Percentiles rank a stretch among this genome's conserved stretches.
Evolutionary conservation across 2,113 vertebrate species (phyloP).

Genomic region (Lophochroa leadbeateri): DNA sequence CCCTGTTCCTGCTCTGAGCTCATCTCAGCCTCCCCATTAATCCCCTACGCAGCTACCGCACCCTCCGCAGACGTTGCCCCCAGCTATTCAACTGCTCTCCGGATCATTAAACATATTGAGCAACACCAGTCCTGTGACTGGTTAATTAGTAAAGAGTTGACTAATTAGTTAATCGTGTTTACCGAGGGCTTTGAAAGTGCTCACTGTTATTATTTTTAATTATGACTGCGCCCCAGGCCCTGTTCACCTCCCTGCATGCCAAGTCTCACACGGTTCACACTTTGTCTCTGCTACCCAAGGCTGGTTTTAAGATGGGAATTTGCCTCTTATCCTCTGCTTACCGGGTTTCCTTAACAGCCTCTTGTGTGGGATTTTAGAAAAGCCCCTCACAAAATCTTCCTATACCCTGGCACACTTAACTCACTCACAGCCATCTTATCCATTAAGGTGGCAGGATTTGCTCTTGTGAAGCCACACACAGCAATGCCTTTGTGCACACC

Average conservation of each 20-base stretch:
- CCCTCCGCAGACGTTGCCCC: not conserved
- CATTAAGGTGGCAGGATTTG: not conserved
- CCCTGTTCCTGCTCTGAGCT: not conserved
- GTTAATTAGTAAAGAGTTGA: constrained; percentile 66
- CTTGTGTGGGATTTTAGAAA: not conserved
- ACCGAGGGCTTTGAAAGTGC: constrained; percentile 34
- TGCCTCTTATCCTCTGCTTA: not conserved
- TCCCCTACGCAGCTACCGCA: not conserved
- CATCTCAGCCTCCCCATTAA: not conserved
- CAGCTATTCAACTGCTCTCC: constrained; percentile 37
- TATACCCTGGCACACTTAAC: not conserved
- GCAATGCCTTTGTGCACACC: not conserved
- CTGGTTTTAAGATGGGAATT: not conserved
- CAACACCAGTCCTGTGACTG: constrained; percentile 50
- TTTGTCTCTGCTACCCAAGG: not conserved
- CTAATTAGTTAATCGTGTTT: constrained; percentile 68
- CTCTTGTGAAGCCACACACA: not conserved
- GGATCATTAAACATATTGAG: constrained; percentile 65
- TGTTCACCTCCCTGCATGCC: not conserved
- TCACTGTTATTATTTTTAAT: constrained; percentile 52
- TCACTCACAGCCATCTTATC: not conserved
- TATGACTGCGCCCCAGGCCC: not conserved
- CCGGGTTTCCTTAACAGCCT: not conserved
- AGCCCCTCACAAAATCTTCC: not conserved
- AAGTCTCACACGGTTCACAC: not conserved